Percentiles rank a stretch among this genome's conserved stretches.
These are phyloP conservation scores for Pangasianodon gigas DNA, from an alignment of 2,113 vertebrate species.

Conservation along the genomic window DNA sequence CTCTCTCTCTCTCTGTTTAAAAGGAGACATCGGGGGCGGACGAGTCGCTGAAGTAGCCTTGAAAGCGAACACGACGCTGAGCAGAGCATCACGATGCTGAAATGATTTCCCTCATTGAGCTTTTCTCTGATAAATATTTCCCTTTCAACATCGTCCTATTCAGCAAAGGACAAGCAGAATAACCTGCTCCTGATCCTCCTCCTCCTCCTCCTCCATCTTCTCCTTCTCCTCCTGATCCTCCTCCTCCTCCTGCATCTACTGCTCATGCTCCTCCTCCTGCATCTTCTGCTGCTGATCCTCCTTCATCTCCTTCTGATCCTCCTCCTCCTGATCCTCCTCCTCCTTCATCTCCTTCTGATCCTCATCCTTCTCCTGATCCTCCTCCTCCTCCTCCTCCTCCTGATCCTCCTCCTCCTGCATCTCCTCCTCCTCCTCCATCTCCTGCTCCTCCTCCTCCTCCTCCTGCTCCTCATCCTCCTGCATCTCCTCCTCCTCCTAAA, in stretches of 20 bases:
- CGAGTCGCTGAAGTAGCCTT: conserved; percentile 41
- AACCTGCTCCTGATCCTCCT: not conserved
- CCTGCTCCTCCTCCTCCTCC: not conserved
- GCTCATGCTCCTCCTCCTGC: not conserved
- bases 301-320: not conserved
- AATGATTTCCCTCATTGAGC: conserved; percentile 7
- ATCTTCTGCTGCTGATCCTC: not conserved
- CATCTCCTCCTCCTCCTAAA: not conserved
- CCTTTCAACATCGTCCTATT: not conserved
- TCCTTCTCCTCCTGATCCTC: not conserved
- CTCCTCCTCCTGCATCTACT: not conserved
- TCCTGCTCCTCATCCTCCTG: not conserved
- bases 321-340: not conserved
- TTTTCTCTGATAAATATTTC: conserved; percentile 9
- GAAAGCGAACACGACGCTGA: conserved; percentile 34
- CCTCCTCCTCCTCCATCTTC: not conserved
- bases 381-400: not conserved
- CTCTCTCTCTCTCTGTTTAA: not conserved
- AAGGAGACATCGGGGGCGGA: conserved; percentile 46
- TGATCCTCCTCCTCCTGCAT: not conserved
- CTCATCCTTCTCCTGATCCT: not conserved
- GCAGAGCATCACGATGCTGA: not conserved
- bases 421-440: not conserved
- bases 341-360: not conserved
- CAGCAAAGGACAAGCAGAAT: not conserved